Conservation (phyloP, 2,888 invertebrate species). For the Microplitis deprimator region DNA sequence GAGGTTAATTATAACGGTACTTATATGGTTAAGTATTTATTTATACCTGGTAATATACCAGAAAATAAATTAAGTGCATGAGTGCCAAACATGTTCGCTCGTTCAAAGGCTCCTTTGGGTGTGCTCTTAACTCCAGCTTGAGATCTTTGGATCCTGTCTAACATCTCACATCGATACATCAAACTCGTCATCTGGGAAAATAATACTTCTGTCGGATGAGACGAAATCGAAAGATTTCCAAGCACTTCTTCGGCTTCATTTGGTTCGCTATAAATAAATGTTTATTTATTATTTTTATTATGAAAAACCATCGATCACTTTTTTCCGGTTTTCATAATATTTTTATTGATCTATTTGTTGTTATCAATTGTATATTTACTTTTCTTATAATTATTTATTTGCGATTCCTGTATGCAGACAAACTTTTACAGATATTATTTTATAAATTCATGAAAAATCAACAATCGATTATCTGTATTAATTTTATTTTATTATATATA, state of each 20-base stretch:
- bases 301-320: too few relatives aligned
- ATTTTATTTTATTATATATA: too few relatives aligned
- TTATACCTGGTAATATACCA: constrained; percentile 86
- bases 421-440: too few relatives aligned
- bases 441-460: too few relatives aligned
- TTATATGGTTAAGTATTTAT: not conserved
- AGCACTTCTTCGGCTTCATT: constrained; percentile 79
- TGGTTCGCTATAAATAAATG: constrained; percentile 75
- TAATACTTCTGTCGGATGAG: constrained; percentile 78
- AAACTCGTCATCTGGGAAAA: constrained; percentile 84
- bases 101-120: constrained; percentile 47
- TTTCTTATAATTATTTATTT: too few relatives aligned
- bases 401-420: too few relatives aligned
- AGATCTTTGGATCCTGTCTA: constrained; percentile 70
- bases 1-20: not conserved
- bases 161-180: constrained; percentile 85
- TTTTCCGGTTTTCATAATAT: too few relatives aligned
- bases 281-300: not conserved
- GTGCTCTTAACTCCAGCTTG: constrained; percentile 36
- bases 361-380: too few relatives aligned
- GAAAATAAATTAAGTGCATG: constrained; percentile 82
- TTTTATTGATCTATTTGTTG: too few relatives aligned
- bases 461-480: too few relatives aligned
- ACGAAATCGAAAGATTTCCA: constrained; percentile 76
- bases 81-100: constrained; percentile 73